phyloP scores from a whole-genome alignment of 2,113 vertebrate genomes.

The Lethenteron camtschaticum region DNA sequence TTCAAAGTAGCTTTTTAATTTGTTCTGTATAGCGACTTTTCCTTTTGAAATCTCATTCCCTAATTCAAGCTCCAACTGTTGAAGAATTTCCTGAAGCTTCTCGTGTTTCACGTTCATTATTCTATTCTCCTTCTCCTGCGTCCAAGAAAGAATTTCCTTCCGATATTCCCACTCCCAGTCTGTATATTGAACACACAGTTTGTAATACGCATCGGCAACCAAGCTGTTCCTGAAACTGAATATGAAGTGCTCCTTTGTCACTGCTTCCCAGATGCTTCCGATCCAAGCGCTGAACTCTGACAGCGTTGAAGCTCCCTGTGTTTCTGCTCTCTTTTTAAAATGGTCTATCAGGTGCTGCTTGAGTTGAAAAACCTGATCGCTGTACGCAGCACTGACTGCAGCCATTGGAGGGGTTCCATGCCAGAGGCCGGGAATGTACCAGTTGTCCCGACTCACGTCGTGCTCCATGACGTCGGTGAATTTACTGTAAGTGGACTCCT shows the following conservation, averaged over 20 bases:
- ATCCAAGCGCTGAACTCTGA: constrained; percentile 18
- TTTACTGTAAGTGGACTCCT: not conserved
- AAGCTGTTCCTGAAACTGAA: constrained; percentile 22
- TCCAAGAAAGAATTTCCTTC: not conserved
- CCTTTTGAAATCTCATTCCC: not conserved
- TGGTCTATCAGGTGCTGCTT: constrained; percentile 18
- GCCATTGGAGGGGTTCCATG: constrained; percentile 29
- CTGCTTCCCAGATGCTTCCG: constrained; percentile 19
- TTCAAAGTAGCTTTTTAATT: constrained; percentile 5
- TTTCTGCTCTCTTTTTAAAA: constrained; percentile 11
- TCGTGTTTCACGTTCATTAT: constrained; percentile 14
- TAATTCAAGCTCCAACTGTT: constrained; percentile 14
- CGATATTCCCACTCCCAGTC: constrained; percentile 20
- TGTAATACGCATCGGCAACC: constrained; percentile 22
- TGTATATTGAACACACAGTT: constrained; percentile 17
- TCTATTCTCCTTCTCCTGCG: constrained; percentile 16
- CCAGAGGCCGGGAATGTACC: constrained; percentile 26
- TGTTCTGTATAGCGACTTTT: not conserved
- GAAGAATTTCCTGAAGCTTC: constrained; percentile 16
- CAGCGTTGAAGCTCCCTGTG: constrained; percentile 7
- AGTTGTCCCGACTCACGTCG: constrained; percentile 18
- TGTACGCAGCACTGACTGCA: constrained; percentile 22
- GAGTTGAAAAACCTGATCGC: constrained; percentile 20
- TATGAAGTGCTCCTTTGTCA: constrained; percentile 19
- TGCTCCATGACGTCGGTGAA: constrained; percentile 27